Percentiles rank a stretch among this genome's conserved stretches.
Evolutionary conservation across 2,797 vertebrate genomes (phyloP).

Genomic region (Sebastes cheni): DNA sequence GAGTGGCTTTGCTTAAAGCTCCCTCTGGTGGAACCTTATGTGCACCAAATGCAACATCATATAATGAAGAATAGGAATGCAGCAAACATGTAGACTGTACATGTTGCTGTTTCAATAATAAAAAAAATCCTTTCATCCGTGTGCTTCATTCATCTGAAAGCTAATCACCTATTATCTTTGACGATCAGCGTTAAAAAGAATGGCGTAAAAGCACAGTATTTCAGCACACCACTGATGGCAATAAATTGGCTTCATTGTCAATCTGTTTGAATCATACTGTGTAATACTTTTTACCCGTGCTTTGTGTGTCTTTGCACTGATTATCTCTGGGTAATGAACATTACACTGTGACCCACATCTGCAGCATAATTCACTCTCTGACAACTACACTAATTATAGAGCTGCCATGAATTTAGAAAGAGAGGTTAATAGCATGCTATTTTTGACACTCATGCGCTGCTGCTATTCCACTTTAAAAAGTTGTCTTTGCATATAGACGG

Average conservation of each 20-base stretch:
- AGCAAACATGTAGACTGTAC: background rate
- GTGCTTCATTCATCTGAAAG: background rate
- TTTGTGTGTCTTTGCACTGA: constrained; percentile 37
- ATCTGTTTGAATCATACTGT: background rate
- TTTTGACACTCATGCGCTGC: constrained; percentile 54
- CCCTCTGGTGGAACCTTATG: constrained; percentile 65
- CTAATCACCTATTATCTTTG: background rate
- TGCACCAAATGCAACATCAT: background rate
- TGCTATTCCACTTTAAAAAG: constrained; percentile 48
- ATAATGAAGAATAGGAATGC: background rate
- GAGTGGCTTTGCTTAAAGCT: constrained; percentile 60
- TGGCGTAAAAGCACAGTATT: background rate
- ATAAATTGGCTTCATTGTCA: background rate
- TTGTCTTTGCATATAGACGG: constrained; percentile 15
- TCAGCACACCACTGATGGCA: background rate
- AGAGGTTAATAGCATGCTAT: constrained; percentile 78
- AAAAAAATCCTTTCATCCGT: background rate
- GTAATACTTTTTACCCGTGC: background rate
- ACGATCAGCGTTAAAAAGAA: background rate
- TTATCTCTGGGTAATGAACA: constrained; percentile 57
- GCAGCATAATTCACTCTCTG: constrained; percentile 70
- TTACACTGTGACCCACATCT: constrained; percentile 69
- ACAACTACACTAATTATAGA: constrained; percentile 73
- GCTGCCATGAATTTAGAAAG: constrained; percentile 63
- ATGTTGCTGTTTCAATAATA: background rate